A percentile compares a stretch with the other conserved stretches of the same genome.
phyloP scores from a whole-genome alignment of 1,140 invertebrate genomes.

The Luehdorfia chinensis region DNA sequence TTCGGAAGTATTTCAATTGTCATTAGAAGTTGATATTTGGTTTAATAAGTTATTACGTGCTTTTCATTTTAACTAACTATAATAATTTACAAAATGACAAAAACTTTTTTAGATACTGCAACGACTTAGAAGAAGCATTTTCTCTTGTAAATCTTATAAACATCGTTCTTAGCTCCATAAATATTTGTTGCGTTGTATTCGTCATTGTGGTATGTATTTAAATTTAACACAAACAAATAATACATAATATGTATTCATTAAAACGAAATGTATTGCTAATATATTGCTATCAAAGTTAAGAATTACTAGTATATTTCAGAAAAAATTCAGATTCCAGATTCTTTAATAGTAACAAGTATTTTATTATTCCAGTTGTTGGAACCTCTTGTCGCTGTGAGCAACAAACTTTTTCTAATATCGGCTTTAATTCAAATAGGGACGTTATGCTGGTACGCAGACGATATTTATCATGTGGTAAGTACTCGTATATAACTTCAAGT shows the following conservation, averaged over 20 bases:
- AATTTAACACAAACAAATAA: too few relatives aligned
- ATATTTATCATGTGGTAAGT: constrained; percentile 61
- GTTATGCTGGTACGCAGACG: constrained; percentile 67
- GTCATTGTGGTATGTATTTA: constrained; percentile 59
- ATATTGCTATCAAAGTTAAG: too few relatives aligned
- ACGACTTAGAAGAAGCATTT: constrained; percentile 57
- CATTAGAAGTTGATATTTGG: too few relatives aligned
- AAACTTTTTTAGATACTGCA: constrained; percentile 64
- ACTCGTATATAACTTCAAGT: constrained; percentile 1
- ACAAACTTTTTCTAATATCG: constrained; percentile 59
- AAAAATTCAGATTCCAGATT: too few relatives aligned
- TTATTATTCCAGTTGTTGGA: constrained; percentile 54
- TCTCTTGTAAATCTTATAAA: constrained; percentile 62
- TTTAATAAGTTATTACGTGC: too few relatives aligned
- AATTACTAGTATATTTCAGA: too few relatives aligned
- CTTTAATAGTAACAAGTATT: not conserved
- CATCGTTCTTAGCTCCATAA: constrained; percentile 62
- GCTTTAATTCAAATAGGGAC: constrained; percentile 62
- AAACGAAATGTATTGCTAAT: too few relatives aligned
- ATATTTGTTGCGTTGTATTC: constrained; percentile 65
- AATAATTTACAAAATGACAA: too few relatives aligned
- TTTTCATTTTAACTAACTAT: too few relatives aligned
- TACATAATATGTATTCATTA: too few relatives aligned
- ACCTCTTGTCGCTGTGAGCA: constrained; percentile 57
- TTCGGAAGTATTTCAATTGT: too few relatives aligned